These are phyloP conservation scores for Psilanteris sp. DNA, from an alignment of 1,140 invertebrate species.

Conservation along the genomic window DNA sequence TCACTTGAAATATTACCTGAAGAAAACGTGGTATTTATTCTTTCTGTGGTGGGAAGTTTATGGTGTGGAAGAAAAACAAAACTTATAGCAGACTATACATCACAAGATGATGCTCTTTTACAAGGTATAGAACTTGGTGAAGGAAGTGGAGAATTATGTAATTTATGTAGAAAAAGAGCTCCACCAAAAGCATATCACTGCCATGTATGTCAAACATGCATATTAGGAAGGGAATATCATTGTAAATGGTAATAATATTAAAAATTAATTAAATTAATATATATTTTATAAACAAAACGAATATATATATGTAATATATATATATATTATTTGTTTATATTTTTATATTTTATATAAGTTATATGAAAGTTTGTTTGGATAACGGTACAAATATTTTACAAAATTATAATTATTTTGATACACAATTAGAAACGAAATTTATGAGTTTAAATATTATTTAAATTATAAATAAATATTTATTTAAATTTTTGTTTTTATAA, in stretches of 20 bases:
- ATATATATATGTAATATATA: too few relatives aligned
- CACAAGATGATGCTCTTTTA: slow-evolving; percentile 63
- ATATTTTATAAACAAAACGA: too few relatives aligned
- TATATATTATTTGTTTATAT: too few relatives aligned
- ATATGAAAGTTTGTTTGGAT: too few relatives aligned
- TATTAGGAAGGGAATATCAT: slow-evolving; percentile 76
- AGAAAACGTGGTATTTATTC: slow-evolving; percentile 84
- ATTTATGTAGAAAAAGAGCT: slow-evolving; percentile 72
- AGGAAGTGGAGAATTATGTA: slow-evolving; percentile 73
- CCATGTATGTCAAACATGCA: slow-evolving; percentile 74
- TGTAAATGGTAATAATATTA: slow-evolving; percentile 73
- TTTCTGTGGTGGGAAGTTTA: slow-evolving; percentile 81
- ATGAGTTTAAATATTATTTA: too few relatives aligned
- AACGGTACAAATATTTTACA: too few relatives aligned
- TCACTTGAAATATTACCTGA: slow-evolving; percentile 84
- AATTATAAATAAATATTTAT: too few relatives aligned
- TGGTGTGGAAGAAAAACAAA: slow-evolving; percentile 83
- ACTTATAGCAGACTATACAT: slow-evolving; percentile 74
- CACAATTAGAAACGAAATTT: too few relatives aligned
- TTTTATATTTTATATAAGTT: too few relatives aligned
- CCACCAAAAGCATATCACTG: slow-evolving; percentile 74
- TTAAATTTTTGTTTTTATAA: not conserved
- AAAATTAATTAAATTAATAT: not conserved
- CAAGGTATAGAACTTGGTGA: slow-evolving; percentile 75
- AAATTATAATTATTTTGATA: too few relatives aligned